phyloP scores from a whole-genome alignment of 2,888 invertebrate species.

The Allophyes oxyacanthae region DNA sequence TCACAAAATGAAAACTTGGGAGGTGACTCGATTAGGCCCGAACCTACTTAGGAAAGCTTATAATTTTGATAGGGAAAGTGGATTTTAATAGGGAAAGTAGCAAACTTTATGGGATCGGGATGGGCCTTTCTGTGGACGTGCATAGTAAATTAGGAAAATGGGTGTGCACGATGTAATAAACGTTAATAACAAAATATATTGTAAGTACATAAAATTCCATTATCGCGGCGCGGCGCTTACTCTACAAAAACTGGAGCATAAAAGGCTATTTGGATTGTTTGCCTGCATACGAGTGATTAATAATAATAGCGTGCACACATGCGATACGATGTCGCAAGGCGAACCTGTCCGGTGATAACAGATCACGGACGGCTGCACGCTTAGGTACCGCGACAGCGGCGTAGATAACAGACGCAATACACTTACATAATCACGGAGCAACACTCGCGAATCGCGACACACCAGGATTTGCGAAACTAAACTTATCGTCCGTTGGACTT shows the following conservation, averaged over 20 bases:
- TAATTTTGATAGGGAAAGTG: constrained; percentile 52
- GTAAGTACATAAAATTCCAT: constrained; percentile 15
- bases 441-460: constrained; percentile 50
- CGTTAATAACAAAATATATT: constrained; percentile 19
- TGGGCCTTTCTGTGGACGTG: constrained; percentile 10
- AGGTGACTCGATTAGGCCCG: constrained; percentile 52
- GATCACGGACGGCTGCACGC: constrained; percentile 68
- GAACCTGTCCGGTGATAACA: constrained; percentile 73
- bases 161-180: constrained; percentile 19
- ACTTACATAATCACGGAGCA: constrained; percentile 57
- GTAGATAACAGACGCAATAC: constrained; percentile 54
- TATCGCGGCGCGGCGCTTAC: constrained; percentile 12
- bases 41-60: constrained; percentile 51
- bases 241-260: constrained; percentile 27
- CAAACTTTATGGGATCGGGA: constrained; percentile 29
- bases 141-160: constrained; percentile 29
- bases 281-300: constrained; percentile 57
- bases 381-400: constrained; percentile 57
- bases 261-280: constrained; percentile 36
- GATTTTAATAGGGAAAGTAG: no score
- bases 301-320: constrained; percentile 62
- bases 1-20: constrained; percentile 57
- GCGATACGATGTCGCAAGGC: constrained; percentile 71
- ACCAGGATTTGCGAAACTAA: constrained; percentile 44
- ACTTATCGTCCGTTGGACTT: constrained; percentile 32